Evolutionary conservation across 2,113 vertebrate species (phyloP).

Genomic region (Takifugu flavidus): DNA sequence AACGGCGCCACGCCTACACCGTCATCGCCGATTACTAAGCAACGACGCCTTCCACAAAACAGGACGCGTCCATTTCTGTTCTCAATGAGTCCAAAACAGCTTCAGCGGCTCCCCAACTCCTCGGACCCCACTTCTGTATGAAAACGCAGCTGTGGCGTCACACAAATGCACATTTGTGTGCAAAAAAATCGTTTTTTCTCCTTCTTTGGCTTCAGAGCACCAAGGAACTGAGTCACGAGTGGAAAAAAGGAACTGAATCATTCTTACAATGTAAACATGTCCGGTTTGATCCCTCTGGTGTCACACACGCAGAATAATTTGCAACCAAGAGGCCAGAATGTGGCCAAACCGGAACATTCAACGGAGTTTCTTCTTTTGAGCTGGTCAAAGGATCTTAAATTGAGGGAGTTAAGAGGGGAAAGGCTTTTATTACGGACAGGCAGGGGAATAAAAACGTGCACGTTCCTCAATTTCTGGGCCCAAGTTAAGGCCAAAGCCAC

Average conservation of each 20-base stretch:
- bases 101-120: background rate
- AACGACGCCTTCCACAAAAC: too few relatives aligned
- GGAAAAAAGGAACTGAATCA: slow-evolving; percentile 29
- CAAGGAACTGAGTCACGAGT: slow-evolving; percentile 15
- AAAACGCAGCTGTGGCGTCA: slow-evolving; percentile 30
- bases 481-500: slow-evolving; percentile 31
- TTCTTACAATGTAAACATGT: slow-evolving; percentile 12
- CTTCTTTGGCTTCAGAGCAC: background rate
- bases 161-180: background rate
- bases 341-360: slow-evolving; percentile 38
- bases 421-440: background rate
- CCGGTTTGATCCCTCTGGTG: slow-evolving; percentile 21
- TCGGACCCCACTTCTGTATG: slow-evolving; percentile 55
- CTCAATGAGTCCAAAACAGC: too few relatives aligned
- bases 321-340: slow-evolving; percentile 9
- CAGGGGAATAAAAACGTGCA: slow-evolving; percentile 1
- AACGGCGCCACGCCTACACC: too few relatives aligned
- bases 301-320: slow-evolving; percentile 12
- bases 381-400: slow-evolving; percentile 8
- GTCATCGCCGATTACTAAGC: too few relatives aligned
- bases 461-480: slow-evolving; percentile 26
- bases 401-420: slow-evolving; percentile 4
- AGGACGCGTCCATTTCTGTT: too few relatives aligned
- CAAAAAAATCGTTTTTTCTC: background rate
- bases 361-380: background rate